Evolutionary conservation across 1,140 invertebrate genomes (phyloP).

Genomic region (Zaprionus capensis): DNA sequence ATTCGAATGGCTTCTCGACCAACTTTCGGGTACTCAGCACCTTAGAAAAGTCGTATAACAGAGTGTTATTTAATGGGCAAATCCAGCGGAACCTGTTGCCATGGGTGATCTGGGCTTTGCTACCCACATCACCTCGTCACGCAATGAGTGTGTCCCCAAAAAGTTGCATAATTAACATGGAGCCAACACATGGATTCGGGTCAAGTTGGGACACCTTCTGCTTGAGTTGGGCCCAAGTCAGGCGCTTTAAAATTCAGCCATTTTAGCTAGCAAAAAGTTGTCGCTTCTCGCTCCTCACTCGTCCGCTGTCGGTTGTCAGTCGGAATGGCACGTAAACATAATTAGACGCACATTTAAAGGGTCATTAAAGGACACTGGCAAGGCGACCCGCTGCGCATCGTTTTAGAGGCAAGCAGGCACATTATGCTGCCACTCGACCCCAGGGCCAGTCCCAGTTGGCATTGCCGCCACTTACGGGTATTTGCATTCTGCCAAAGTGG

Average conservation of each 20-base stretch:
- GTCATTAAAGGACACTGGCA: constrained; percentile 68
- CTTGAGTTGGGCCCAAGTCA: constrained; percentile 27
- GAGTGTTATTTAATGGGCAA: constrained; percentile 24
- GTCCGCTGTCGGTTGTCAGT: constrained; percentile 40
- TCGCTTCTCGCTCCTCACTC: neutral
- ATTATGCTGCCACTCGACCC: constrained; percentile 40
- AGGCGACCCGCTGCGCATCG: constrained; percentile 22
- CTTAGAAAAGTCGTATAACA: constrained; percentile 5
- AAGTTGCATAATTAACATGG: constrained; percentile 74
- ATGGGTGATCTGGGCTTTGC: neutral
- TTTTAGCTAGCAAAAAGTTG: constrained; percentile 29
- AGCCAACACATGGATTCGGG: constrained; percentile 73
- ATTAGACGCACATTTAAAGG: constrained; percentile 80
- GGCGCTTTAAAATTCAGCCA: constrained; percentile 64
- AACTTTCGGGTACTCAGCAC: constrained; percentile 27
- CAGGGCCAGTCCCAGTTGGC: constrained; percentile 35
- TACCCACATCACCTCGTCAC: constrained; percentile 39
- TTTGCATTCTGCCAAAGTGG: constrained; percentile 67
- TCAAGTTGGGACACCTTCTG: constrained; percentile 18
- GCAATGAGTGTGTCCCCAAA: constrained; percentile 37
- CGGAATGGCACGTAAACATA: constrained; percentile 71
- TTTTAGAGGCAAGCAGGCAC: constrained; percentile 28
- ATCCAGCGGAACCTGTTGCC: constrained; percentile 23
- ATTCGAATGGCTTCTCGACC: constrained; percentile 13
- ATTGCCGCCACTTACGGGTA: constrained; percentile 52